phyloP scores from a whole-genome alignment of 2,888 invertebrate genomes.

The Perizoma affinitatum region DNA sequence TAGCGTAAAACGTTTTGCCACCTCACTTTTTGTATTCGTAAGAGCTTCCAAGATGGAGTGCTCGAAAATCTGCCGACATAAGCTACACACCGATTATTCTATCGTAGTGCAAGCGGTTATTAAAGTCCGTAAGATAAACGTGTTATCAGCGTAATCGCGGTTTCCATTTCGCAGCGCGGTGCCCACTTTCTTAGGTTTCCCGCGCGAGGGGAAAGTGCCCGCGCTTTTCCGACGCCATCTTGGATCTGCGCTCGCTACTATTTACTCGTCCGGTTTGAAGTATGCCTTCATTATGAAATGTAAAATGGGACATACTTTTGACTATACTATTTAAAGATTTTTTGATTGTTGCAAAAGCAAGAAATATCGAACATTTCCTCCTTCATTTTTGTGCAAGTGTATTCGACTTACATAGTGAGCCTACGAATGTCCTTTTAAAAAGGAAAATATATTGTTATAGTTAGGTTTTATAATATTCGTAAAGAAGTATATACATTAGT shows the following conservation, averaged over 20 bases:
- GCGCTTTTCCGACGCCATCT: slow-evolving; percentile 83
- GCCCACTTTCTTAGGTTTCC: slow-evolving; percentile 81
- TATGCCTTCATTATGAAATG: no score
- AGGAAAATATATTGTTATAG: no score
- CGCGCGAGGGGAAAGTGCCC: slow-evolving; percentile 79
- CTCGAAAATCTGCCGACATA: slow-evolving; percentile 10
- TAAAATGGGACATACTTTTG: no score
- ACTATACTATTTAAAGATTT: no score
- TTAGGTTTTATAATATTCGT: no score
- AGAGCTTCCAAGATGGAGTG: background rate
- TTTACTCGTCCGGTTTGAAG: slow-evolving; percentile 35
- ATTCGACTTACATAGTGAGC: no score
- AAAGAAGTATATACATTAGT: slow-evolving; percentile 1
- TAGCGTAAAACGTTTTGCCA: no score
- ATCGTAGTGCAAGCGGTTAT: slow-evolving; percentile 46
- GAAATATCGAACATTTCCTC: slow-evolving; percentile 10
- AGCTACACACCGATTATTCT: slow-evolving; percentile 5
- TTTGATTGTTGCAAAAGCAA: background rate
- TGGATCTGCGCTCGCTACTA: slow-evolving; percentile 52
- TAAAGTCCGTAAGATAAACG: slow-evolving; percentile 59
- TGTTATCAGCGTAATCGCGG: slow-evolving; percentile 77
- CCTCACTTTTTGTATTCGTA: no score
- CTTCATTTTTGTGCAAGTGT: slow-evolving; percentile 10
- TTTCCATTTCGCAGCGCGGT: slow-evolving; percentile 77
- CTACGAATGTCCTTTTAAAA: no score